Evolutionary conservation across 2,888 invertebrate species (phyloP).

Genomic region (Acanthoscelides obtectus): DNA sequence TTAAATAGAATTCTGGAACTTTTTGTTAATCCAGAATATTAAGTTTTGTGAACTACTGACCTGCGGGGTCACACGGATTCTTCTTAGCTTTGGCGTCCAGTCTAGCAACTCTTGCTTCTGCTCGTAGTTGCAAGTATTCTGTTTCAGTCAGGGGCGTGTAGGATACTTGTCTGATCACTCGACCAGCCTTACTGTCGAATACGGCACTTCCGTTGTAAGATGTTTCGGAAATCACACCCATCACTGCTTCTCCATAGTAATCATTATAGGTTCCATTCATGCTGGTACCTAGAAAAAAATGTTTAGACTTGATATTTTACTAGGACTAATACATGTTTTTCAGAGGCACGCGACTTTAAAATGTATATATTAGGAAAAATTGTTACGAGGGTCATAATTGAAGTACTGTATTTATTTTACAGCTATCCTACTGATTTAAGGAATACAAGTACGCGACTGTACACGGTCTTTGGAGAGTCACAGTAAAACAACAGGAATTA

Average conservation of each 20-base stretch:
- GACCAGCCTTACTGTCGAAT: constrained; percentile 43
- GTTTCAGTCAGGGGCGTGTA: constrained; percentile 41
- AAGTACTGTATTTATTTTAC: no score
- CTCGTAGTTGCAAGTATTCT: constrained; percentile 42
- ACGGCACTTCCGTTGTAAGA: constrained; percentile 46
- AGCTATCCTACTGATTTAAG: no score
- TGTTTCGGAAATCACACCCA: constrained; percentile 39
- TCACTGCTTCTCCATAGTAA: constrained; percentile 47
- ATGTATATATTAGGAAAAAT: no score
- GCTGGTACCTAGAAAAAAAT: constrained; percentile 32
- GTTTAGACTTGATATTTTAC: neutral
- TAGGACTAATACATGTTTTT: no score
- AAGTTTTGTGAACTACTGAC: no score
- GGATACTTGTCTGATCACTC: constrained; percentile 41
- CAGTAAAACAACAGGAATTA: no score
- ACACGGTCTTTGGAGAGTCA: no score
- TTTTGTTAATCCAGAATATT: no score
- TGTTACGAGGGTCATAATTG: no score
- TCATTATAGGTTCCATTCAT: constrained; percentile 44
- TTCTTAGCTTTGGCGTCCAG: constrained; percentile 38
- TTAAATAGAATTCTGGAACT: no score
- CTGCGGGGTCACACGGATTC: constrained; percentile 45
- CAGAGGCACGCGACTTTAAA: no score
- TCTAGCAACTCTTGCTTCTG: constrained; percentile 45
- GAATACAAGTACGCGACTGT: no score